phyloP scores from a whole-genome alignment of 2,113 vertebrate genomes.

The Corythaeola cristata region DNA sequence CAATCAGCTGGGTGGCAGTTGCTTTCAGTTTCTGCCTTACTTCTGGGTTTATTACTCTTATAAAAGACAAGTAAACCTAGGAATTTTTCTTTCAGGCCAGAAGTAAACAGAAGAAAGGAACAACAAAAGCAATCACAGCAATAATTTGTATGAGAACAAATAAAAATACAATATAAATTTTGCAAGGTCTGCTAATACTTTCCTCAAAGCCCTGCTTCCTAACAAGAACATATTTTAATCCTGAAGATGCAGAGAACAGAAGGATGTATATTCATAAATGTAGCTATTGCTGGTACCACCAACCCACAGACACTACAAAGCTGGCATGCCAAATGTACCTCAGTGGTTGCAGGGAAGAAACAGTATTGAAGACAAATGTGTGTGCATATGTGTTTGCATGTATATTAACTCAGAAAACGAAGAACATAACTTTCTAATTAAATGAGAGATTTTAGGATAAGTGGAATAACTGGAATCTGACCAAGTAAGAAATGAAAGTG shows the following conservation, averaged over 20 bases:
- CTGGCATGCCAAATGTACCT: background rate
- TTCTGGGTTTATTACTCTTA: background rate
- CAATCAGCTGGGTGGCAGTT: background rate
- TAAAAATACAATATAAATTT: background rate
- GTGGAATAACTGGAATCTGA: background rate
- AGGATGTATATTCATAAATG: background rate
- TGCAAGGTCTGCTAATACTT: background rate
- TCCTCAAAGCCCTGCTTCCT: background rate
- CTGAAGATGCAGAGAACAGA: background rate
- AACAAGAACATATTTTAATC: background rate
- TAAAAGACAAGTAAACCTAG: background rate
- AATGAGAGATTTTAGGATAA: background rate
- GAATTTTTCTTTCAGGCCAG: background rate
- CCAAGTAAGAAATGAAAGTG: background rate
- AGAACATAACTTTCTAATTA: background rate
- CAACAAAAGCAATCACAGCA: background rate
- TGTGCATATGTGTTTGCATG: background rate
- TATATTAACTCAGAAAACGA: background rate
- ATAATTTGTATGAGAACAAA: background rate
- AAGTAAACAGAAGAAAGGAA: background rate
- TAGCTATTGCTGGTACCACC: background rate
- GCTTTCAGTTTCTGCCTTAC: background rate
- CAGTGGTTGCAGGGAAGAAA: background rate
- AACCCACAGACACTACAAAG: background rate
- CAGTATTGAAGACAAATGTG: background rate